These are phyloP conservation scores for Hyperopisus bebe DNA, from an alignment of 2,113 vertebrate species.

Conservation along the genomic window DNA sequence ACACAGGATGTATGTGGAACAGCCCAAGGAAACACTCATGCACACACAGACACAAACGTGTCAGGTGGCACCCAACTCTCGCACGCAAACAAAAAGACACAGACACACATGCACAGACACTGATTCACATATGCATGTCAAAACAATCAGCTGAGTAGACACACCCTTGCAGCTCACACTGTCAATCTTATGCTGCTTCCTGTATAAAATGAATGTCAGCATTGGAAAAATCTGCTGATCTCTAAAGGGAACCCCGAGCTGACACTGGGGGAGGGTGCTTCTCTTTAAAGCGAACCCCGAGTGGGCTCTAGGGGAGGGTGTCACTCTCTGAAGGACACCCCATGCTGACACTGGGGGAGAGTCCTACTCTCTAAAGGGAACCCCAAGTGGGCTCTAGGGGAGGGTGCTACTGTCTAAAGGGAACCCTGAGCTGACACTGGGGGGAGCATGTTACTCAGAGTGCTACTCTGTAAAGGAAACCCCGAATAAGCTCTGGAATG, in stretches of 20 bases:
- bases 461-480: background rate
- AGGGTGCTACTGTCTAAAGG: too few relatives aligned
- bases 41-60: background rate
- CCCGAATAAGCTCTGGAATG: too few relatives aligned
- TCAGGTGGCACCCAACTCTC: constrained; percentile 2
- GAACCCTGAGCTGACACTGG: too few relatives aligned
- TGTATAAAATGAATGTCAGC: background rate
- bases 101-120: background rate
- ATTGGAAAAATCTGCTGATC: background rate
- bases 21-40: constrained; percentile 34
- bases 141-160: background rate
- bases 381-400: too few relatives aligned
- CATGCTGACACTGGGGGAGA: background rate
- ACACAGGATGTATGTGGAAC: constrained; percentile 48
- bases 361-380: background rate
- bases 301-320: background rate
- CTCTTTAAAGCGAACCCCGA: background rate
- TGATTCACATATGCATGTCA: background rate
- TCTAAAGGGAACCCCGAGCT: background rate
- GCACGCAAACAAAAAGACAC: constrained; percentile 13
- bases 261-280: background rate
- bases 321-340: background rate
- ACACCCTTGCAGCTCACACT: background rate
- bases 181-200: background rate
- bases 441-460: background rate